Base-by-base conservation (phyloP, 2,113 vertebrate species). In the Saiga tatarica region DNA sequence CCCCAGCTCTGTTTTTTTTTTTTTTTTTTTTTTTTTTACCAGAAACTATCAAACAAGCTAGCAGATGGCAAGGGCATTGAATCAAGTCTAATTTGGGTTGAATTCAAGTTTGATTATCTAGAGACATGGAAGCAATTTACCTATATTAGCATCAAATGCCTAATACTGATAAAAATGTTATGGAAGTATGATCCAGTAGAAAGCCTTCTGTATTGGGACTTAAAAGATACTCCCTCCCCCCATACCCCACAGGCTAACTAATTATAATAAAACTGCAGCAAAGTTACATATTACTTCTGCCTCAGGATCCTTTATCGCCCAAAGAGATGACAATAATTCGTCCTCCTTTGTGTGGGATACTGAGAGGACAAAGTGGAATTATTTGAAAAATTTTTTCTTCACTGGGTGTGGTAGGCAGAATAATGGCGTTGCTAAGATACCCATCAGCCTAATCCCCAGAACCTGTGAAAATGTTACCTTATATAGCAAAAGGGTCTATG, bases 61-160 rank as follows among this genome's bases (percentile, higher is more conserved):
- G 87, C 89, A 96, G 97, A 98, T 98, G 97, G 97, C 42, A 53
- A 97, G 97, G 76, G 79, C 95, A 97, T 14, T 82, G 92, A 87
- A 96, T 97, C 95, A 97, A 95, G 64, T 89, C 90, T 97, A 95
- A 97, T 91, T 97, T 98, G 96, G 90, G 90, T 71, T 94, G 83
- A 97, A 98, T 97, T 98, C 92, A 97, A 98, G 95, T 96, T 60
- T 96, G 89, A 97, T 94, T 97, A 90, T 95, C 93, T 95, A 21
- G 92, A 98, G 96, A 97, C 57, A 90, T 36, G 74, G 93, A 96
- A 83, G 92, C 64, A 97, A 92, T 93, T 96, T 92, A 97, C 87
- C 76, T 94, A 82, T 67, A 97, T 97, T 96, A 98, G 79, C 90
- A 96, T 96, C 87, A 97, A 98, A 98, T 96, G 84, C 25, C 88